Evolutionary conservation across 2,888 invertebrate genomes (phyloP).

Genomic region (Limnephilus auricula): DNA sequence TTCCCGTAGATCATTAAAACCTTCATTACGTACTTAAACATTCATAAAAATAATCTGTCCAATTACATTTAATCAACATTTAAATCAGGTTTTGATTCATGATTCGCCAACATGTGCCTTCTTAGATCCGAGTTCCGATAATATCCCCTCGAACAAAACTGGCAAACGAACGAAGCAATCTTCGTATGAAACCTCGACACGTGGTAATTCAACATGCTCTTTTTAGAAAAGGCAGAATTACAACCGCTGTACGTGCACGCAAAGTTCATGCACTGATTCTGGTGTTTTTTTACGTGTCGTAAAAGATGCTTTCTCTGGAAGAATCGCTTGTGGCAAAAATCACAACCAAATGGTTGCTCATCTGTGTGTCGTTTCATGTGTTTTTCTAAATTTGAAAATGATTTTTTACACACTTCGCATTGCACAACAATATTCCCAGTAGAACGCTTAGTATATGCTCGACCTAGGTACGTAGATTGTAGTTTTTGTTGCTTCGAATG

Average conservation of each 20-base stretch:
- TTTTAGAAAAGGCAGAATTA: constrained; percentile 51
- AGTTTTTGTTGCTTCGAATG: constrained; percentile 30
- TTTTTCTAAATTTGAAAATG: constrained; percentile 47
- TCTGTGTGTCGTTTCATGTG: constrained; percentile 52
- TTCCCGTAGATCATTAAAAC: too few relatives aligned
- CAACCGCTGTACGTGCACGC: constrained; percentile 44
- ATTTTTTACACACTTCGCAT: constrained; percentile 53
- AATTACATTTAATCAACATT: not conserved
- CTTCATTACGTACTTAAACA: too few relatives aligned
- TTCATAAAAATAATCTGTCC: not conserved
- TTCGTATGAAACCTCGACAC: constrained; percentile 45
- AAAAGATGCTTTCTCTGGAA: constrained; percentile 50
- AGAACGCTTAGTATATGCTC: not conserved
- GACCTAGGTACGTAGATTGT: not conserved
- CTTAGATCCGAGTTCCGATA: constrained; percentile 8
- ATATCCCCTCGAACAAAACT: constrained; percentile 47
- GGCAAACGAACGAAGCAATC: constrained; percentile 46
- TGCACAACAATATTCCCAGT: not conserved
- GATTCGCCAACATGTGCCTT: constrained; percentile 21
- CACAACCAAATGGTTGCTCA: constrained; percentile 50
- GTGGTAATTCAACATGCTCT: constrained; percentile 48
- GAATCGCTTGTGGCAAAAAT: constrained; percentile 52
- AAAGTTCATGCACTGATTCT: constrained; percentile 43
- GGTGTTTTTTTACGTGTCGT: constrained; percentile 50
- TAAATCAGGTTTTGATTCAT: constrained; percentile 26